These are phyloP conservation scores for Lepidocyrtoides sp. DNA, from an alignment of 2,888 invertebrate species.

Conservation along the genomic window DNA sequence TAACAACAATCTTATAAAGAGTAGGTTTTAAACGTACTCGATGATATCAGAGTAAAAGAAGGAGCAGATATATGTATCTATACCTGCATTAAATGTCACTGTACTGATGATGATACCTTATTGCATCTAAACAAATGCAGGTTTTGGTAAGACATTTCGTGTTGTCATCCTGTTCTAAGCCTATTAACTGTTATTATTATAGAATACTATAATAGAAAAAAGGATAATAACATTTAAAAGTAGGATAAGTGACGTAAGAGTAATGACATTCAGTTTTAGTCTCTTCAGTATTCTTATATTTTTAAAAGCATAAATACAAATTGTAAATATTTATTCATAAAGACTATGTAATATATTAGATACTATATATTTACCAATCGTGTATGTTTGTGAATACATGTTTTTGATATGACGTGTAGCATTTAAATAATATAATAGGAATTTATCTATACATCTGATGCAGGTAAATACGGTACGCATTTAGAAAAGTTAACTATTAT, in stretches of 20 bases:
- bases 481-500: conserved; percentile 11
- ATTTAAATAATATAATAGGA: no score
- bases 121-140: conserved; percentile 40
- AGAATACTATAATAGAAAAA: conserved; percentile 4
- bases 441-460: not conserved
- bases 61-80: not conserved
- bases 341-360: not conserved
- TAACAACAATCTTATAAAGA: conserved; percentile 9
- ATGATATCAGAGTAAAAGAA: not conserved
- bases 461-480: conserved; percentile 58
- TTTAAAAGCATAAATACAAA: conserved; percentile 65
- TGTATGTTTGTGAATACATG: conserved; percentile 29
- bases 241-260: conserved; percentile 19
- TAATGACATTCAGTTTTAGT: conserved; percentile 74
- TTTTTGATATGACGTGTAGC: conserved; percentile 45
- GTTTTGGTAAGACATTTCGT: conserved; percentile 18
- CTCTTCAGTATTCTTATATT: conserved; percentile 79
- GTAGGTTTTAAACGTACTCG: conserved; percentile 39
- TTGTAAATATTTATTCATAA: conserved; percentile 66
- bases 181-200: not conserved
- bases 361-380: not conserved
- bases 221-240: conserved; percentile 29
- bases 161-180: conserved; percentile 1
- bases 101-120: not conserved
- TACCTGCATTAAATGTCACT: not conserved